phyloP scores from a whole-genome alignment of 2,113 vertebrate genomes.

The Sarotherodon lohbergeri region DNA sequence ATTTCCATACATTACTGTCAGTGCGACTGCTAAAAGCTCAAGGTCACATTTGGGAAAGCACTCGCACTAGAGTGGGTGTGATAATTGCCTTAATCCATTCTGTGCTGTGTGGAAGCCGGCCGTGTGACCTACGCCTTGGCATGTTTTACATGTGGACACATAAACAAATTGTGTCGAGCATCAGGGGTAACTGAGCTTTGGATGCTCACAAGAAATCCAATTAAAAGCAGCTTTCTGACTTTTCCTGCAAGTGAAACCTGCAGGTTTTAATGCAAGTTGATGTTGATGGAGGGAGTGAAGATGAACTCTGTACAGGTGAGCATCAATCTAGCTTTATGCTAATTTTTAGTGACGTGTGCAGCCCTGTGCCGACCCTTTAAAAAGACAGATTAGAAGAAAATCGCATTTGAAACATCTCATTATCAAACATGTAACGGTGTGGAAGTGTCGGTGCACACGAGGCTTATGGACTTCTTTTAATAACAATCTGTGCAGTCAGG shows the following conservation, averaged over 20 bases:
- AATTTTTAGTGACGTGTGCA: background rate
- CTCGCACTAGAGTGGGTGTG: background rate
- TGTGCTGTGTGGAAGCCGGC: background rate
- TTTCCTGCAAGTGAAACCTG: background rate
- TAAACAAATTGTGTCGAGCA: background rate
- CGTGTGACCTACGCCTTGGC: background rate
- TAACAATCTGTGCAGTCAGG: background rate
- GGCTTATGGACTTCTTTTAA: background rate
- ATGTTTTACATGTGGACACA: background rate
- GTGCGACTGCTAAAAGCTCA: background rate
- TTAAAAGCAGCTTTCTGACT: background rate
- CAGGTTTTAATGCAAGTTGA: background rate
- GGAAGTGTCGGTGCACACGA: background rate
- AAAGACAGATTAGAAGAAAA: background rate
- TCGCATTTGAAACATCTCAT: background rate
- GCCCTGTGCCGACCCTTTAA: background rate
- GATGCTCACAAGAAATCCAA: background rate
- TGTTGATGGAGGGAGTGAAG: background rate
- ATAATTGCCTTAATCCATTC: conserved; percentile 4
- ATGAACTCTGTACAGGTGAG: fast-evolving
- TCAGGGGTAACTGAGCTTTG: background rate
- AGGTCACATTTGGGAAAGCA: background rate
- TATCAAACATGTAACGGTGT: background rate
- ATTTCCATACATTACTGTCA: background rate
- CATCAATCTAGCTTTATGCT: background rate